phyloP scores from a whole-genome alignment of 2,888 invertebrate species.

The Dasysyrphus tricinctus region DNA sequence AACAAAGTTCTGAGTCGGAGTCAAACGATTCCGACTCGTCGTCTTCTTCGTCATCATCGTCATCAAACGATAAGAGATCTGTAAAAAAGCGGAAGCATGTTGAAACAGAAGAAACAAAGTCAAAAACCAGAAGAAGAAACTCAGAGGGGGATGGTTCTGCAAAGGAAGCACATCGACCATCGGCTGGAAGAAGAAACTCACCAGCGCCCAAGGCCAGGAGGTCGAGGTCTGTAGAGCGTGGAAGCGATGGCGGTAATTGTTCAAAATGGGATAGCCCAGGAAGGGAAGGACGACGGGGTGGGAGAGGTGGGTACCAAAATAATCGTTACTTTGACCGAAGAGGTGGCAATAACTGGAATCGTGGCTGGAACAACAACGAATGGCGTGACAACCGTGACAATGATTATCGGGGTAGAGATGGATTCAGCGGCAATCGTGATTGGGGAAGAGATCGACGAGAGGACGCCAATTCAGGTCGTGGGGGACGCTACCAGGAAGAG shows the following conservation, averaged over 20 bases:
- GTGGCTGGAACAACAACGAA: constrained; percentile 59
- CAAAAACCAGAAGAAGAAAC: constrained; percentile 1
- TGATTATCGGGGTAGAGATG: constrained; percentile 44
- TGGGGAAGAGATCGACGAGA: constrained; percentile 72
- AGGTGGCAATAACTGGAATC: constrained; percentile 66
- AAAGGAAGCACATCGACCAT: constrained; percentile 14
- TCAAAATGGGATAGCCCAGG: constrained; percentile 81
- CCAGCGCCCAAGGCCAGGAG: background rate
- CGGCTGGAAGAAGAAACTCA: constrained; percentile 36
- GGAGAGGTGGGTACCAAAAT: constrained; percentile 48
- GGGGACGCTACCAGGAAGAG: constrained; percentile 50
- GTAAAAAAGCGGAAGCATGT: constrained; percentile 15
- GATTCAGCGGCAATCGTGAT: constrained; percentile 56
- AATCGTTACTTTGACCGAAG: constrained; percentile 56
- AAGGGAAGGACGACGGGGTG: constrained; percentile 38
- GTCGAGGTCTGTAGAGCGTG: constrained; percentile 46
- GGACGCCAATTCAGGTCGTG: constrained; percentile 47
- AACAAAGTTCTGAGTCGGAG: constrained; percentile 65
- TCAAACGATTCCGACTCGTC: constrained; percentile 52
- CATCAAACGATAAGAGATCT: background rate
- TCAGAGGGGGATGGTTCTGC: constrained; percentile 15
- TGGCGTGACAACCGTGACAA: constrained; percentile 68
- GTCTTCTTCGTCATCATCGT: constrained; percentile 53
- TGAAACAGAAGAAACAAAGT: constrained; percentile 40
- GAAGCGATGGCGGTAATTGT: constrained; percentile 70